Evolutionary conservation across 1,140 invertebrate genomes (phyloP), one percentile per base, ranked within the genome.

Genomic region (Scaptodrosophila lebanonensis): DNA sequence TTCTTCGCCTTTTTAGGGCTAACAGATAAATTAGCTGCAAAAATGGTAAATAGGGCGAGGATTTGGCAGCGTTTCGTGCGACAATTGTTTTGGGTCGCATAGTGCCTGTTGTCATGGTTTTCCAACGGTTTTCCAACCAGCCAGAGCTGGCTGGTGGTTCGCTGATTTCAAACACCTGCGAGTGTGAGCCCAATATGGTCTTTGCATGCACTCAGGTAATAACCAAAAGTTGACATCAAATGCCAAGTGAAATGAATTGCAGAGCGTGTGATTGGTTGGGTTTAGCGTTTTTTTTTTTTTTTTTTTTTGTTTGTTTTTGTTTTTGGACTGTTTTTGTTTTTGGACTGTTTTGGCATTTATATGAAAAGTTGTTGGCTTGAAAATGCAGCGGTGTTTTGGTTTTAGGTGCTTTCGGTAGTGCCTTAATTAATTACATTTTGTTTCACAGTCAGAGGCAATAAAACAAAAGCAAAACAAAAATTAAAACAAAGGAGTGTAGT

Each of bases 391-490:
- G 8, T 39, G 27, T 54, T 57, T 53, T 36, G 40, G 32, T 42
- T 60, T 22, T 42, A 22, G 9, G 44, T 29, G 25, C 25, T 18
- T 62, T 40, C 36, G n/a, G n/a, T n/a, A n/a, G n/a, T n/a, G 54
- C 32, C 67, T 57, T 71, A 71, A 72, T 71, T 71, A 71, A 67
- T 57, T 73, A 63, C 69, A 73, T 73, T 71, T 65, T 47, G 71
- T 70, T 71, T 59, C 17, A n/a, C 29, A 15, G 18, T 12, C 15
- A 18, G 29, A 49, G n/a, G 18, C 18, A n/a, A 27, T 18, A 16
- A 22, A 18, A 13, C 27, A n/a, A n/a, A 36, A 2, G 2, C 18
- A 30, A 16, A 18, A 12, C 12, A 40, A 30, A 47, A 25, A 36
- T 27, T 11, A 30, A 27, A 36, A n/a, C 3, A 53, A 48, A 59